phyloP scores from a whole-genome alignment of 2,888 invertebrate genomes.

The Acleris laterana region DNA sequence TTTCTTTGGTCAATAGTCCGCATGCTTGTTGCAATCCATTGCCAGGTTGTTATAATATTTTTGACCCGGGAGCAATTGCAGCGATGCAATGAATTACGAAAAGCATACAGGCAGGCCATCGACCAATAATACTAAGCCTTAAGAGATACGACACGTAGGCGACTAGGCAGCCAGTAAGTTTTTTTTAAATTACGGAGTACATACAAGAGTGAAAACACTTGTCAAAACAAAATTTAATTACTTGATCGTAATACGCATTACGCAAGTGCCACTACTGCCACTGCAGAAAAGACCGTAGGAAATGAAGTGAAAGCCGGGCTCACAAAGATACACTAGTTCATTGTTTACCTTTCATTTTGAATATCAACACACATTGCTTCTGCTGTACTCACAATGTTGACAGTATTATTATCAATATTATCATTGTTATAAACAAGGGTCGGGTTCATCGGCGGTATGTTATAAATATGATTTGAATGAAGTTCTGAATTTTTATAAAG shows the following conservation, averaged over 20 bases:
- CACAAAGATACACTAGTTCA: constrained; percentile 7
- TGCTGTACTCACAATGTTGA: constrained; percentile 2
- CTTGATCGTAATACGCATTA: constrained; percentile 17
- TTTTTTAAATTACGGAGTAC: not conserved
- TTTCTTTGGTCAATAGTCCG: too few relatives aligned
- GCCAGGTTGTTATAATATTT: too few relatives aligned
- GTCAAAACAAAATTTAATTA: constrained; percentile 19
- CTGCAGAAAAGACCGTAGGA: constrained; percentile 1
- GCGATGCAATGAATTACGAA: too few relatives aligned
- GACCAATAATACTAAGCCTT: too few relatives aligned
- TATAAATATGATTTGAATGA: too few relatives aligned
- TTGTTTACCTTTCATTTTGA: constrained; percentile 11
- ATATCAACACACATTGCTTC: constrained; percentile 4
- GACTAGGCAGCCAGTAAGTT: too few relatives aligned
- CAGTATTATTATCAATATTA: not conserved
- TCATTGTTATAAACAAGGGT: not conserved
- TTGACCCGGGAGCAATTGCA: too few relatives aligned
- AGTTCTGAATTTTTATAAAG: too few relatives aligned
- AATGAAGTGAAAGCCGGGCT: constrained; percentile 15
- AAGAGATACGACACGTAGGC: too few relatives aligned
- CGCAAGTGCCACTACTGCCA: constrained; percentile 5
- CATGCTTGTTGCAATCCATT: too few relatives aligned
- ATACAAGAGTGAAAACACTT: constrained; percentile 1
- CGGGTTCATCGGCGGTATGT: too few relatives aligned
- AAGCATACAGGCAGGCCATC: too few relatives aligned